Conservation (phyloP, 2,888 invertebrate genomes). For the Microdon myrmicae region DNA sequence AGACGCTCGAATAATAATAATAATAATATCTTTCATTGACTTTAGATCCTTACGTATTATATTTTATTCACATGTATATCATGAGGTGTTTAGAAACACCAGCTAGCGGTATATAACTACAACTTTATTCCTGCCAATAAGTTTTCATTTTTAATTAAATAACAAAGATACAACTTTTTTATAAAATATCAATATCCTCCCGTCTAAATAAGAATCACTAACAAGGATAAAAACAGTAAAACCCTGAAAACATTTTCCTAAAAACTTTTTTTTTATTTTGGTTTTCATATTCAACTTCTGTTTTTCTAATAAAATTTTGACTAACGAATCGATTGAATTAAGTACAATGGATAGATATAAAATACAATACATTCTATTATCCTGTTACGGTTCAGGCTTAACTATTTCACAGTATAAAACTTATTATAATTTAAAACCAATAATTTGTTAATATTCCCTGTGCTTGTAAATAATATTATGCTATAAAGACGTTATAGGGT, state of each 20-base stretch:
- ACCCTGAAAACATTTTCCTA: slow-evolving; percentile 40
- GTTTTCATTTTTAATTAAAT: slow-evolving; percentile 6
- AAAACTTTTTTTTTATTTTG: slow-evolving; percentile 14
- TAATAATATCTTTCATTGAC: slow-evolving; percentile 18
- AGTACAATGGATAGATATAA: too few species aligned
- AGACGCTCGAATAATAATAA: slow-evolving; percentile 25
- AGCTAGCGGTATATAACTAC: slow-evolving; percentile 42
- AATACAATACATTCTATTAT: slow-evolving; percentile 13
- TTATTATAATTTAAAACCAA: too few species aligned
- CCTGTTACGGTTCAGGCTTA: slow-evolving; percentile 25
- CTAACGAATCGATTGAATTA: too few species aligned
- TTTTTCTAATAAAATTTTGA: too few species aligned
- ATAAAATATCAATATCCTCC: too few species aligned
- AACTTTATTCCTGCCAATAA: slow-evolving; percentile 29
- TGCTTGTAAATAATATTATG: too few species aligned
- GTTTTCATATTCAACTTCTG: too few species aligned
- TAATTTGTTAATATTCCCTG: too few species aligned
- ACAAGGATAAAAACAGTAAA: slow-evolving; percentile 27
- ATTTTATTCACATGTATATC: slow-evolving; percentile 30
- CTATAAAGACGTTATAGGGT: slow-evolving; percentile 31
- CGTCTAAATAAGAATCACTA: slow-evolving; percentile 14
- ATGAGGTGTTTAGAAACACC: slow-evolving; percentile 42
- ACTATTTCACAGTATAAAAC: slow-evolving; percentile 36
- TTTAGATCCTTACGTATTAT: slow-evolving; percentile 40
- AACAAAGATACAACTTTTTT: background rate